Percentiles rank a stretch among this genome's conserved stretches.
These are phyloP conservation scores for Crypturellus undulatus DNA, from an alignment of 2,113 vertebrate species.

Conservation along the genomic window DNA sequence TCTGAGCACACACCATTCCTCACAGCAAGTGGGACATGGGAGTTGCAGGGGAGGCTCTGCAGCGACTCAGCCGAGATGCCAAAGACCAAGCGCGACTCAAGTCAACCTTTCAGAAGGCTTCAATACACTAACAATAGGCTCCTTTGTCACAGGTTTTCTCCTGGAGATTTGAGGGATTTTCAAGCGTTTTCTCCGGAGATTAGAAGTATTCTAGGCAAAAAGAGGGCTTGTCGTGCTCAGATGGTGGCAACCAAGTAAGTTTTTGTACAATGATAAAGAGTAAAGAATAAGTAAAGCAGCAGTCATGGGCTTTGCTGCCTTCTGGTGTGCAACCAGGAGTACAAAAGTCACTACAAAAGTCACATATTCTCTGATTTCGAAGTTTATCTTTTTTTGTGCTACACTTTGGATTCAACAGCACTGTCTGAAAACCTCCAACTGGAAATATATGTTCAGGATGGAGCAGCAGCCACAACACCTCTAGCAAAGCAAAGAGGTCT, in stretches of 20 bases:
- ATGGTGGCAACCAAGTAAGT: not conserved
- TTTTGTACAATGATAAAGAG: not conserved
- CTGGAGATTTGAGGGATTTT: not conserved
- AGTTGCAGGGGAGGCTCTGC: not conserved
- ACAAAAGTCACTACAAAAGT: not conserved
- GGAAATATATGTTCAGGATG: not conserved
- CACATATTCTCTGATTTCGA: not conserved
- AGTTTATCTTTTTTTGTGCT: not conserved
- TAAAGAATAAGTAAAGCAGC: not conserved
- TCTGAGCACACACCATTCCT: not conserved
- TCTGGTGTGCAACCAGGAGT: not conserved
- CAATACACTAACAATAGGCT: not conserved
- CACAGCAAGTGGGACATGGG: not conserved
- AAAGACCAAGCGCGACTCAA: not conserved
- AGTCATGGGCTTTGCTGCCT: not conserved
- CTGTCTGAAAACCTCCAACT: not conserved
- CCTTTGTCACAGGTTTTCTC: not conserved
- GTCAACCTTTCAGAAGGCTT: not conserved
- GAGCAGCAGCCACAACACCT: not conserved
- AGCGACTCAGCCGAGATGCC: not conserved
- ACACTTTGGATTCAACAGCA: not conserved
- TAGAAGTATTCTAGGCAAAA: not conserved
- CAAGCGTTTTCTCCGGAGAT: not conserved
- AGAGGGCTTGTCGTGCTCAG: not conserved
- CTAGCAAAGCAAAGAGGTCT: not conserved